These are phyloP conservation scores for Megaceryle alcyon DNA, from an alignment of 2,797 vertebrate genomes.

Conservation along the genomic window DNA sequence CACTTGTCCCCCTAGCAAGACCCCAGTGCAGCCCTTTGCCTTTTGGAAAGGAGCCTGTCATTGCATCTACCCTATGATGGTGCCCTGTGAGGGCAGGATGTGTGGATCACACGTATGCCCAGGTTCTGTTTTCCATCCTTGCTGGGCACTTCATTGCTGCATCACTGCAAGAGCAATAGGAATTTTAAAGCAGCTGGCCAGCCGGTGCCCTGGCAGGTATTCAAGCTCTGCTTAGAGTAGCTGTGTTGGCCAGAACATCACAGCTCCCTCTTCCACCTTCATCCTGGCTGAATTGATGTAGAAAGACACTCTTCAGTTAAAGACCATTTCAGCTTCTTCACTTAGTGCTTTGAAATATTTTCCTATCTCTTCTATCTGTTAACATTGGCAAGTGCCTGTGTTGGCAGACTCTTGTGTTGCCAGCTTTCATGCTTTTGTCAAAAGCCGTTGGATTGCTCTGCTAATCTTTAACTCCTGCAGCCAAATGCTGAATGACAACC, in stretches of 20 bases:
- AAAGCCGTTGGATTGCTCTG: not conserved
- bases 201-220: not conserved
- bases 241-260: not conserved
- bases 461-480: constrained; percentile 5
- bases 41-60: not conserved
- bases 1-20: not conserved
- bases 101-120: not conserved
- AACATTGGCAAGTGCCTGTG: not conserved
- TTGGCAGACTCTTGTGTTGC: not conserved
- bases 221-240: not conserved
- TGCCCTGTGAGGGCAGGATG: not conserved
- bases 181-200: not conserved
- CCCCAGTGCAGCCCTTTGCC: not conserved
- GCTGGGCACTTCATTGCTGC: not conserved
- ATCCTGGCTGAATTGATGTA: not conserved
- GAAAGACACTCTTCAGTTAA: not conserved
- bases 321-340: not conserved
- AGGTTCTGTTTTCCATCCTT: not conserved
- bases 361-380: not conserved
- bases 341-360: constrained; percentile 31
- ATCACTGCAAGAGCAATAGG: not conserved
- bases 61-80: accelerated
- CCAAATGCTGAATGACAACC: not conserved
- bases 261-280: not conserved
- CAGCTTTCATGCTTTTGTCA: constrained; percentile 13